Evolutionary conservation across 1,140 invertebrate genomes (phyloP).

Genomic region (Cyphomyrmex costatus): DNA sequence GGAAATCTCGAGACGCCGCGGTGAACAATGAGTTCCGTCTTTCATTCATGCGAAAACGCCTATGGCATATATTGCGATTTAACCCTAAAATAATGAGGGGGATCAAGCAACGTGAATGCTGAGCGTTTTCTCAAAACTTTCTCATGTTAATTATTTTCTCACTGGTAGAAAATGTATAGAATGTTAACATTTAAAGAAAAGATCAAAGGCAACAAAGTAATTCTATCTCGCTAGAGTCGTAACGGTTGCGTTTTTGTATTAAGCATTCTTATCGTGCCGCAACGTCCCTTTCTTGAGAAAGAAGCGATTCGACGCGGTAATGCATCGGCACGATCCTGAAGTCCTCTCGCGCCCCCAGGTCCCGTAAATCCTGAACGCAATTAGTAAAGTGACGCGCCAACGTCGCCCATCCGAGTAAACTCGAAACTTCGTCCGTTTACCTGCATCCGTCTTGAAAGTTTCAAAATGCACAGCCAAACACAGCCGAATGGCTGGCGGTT

Average conservation of each 20-base stretch:
- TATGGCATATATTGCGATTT: background rate
- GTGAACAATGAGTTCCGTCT: conserved; percentile 50
- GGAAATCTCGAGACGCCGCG: conserved; percentile 38
- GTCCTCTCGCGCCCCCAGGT: conserved; percentile 31
- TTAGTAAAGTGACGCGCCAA: conserved; percentile 53
- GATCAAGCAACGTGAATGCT: background rate
- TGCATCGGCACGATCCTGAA: conserved; percentile 23
- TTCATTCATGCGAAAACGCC: conserved; percentile 42
- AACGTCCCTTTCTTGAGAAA: background rate
- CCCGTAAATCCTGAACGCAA: conserved; percentile 60
- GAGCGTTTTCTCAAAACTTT: background rate
- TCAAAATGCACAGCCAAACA: conserved; percentile 51
- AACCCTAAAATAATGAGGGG: background rate
- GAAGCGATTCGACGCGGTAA: conserved; percentile 24
- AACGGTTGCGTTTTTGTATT: conserved; percentile 1
- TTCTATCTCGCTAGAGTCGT: background rate
- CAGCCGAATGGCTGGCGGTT: conserved; percentile 65
- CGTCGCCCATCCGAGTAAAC: conserved; percentile 37
- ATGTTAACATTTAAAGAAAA: background rate
- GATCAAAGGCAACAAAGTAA: background rate
- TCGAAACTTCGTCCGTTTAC: conserved; percentile 64
- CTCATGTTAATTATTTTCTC: conserved; percentile 2
- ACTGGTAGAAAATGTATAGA: background rate
- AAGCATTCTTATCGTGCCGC: conserved; percentile 27
- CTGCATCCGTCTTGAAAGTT: conserved; percentile 65